phyloP scores from a whole-genome alignment of 2,113 vertebrate genomes.

The Cochlearius cochlearius region DNA sequence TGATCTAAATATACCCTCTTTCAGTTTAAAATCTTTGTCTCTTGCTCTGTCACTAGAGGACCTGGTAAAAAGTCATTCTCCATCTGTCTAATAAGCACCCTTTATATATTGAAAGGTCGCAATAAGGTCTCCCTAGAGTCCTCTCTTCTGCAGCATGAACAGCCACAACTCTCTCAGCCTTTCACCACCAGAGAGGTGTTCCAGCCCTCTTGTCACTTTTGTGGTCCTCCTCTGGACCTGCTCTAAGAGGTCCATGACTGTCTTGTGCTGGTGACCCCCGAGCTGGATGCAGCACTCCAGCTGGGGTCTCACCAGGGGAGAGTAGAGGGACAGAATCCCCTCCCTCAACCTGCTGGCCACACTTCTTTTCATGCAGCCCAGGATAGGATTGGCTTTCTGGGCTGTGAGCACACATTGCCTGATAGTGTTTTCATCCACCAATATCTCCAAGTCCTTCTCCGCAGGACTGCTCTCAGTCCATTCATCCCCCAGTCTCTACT shows the following conservation, averaged over 20 bases:
- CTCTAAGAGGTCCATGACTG: too few relatives aligned
- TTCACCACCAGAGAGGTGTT: background rate
- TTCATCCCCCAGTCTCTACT: background rate
- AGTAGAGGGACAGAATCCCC: too few relatives aligned
- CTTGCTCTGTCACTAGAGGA: too few relatives aligned
- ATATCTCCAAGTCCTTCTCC: rapidly evolving
- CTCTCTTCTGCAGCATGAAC: background rate
- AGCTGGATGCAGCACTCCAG: rapidly evolving
- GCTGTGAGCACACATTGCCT: rapidly evolving
- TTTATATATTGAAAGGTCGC: too few relatives aligned
- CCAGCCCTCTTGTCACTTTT: background rate
- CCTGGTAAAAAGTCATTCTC: too few relatives aligned
- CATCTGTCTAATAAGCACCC: too few relatives aligned
- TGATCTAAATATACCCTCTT: background rate
- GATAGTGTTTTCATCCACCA: background rate
- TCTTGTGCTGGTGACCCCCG: background rate
- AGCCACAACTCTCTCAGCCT: background rate
- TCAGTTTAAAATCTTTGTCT: background rate
- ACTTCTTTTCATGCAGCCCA: background rate
- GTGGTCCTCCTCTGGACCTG: rapidly evolving
- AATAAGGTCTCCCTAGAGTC: too few relatives aligned
- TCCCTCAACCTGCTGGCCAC: rapidly evolving
- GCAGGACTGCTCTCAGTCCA: background rate
- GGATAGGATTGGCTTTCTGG: rapidly evolving
- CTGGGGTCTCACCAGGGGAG: rapidly evolving